Base-by-base conservation (phyloP, 2,888 invertebrate species). In the Lysandra bellargus region DNA sequence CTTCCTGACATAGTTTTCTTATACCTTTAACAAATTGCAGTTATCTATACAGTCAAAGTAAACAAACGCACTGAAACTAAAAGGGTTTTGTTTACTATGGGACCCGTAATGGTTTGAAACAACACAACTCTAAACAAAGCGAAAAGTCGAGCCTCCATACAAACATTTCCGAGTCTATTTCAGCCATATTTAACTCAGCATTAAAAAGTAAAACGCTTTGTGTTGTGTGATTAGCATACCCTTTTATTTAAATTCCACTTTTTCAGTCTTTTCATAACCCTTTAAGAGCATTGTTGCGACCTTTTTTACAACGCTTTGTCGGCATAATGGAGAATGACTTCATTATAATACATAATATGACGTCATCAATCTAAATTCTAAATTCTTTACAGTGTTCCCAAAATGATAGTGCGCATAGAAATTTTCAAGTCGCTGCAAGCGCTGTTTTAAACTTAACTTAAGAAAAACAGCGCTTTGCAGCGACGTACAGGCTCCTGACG, bases 31-130 rank as follows among this genome's bases (percentile, higher is more conserved):
- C 64, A 64, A 33, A 69, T n/a, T 23, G 12, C 23, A 69, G 33
- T 69, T 69, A 69, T 69, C 33, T 69, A 14, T 37, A 37, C 17
- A 33, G 14, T 84, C 78, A 77, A 69, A 76, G 79, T 75, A 78
- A 81, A 69, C 78, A 80, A 80, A 81, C 80, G 80, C 76, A 75
- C 30, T 49, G 79, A 81, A 80, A 79, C 79, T 69, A 69, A 80
- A 80, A 81, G 81, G 78, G 81, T 79, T 80, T 79, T 79, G 79
- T 69, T 69, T 37, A 69, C 69, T 5, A 69, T 69, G 69, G 69
- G 17, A 69, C 69, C 33, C 33, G 33, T 6, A 37, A 69, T 69
- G 69, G 69, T 17, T 69, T 37, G 69, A 69, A 69, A 69, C 69
- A 69, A 69, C 69, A 69, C 64, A 33, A 69, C 64, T 69, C 64